A percentile compares a stretch with the other conserved stretches of the same genome.
phyloP scores from a whole-genome alignment of 2,113 vertebrate species.

The Scytalopus superciliaris region DNA sequence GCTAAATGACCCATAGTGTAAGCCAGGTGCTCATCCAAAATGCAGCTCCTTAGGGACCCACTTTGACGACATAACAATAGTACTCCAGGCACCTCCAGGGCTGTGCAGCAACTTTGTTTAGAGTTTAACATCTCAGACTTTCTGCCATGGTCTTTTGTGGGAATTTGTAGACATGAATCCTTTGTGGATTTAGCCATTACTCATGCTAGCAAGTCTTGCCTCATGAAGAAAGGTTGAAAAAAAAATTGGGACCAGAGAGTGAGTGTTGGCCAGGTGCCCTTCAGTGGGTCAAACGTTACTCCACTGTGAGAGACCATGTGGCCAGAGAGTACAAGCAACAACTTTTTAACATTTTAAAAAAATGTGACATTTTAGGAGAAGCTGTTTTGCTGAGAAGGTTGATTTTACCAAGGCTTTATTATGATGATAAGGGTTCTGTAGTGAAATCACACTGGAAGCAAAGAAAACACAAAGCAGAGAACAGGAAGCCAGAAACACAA shows the following conservation, averaged over 20 bases:
- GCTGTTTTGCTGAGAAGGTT: background rate
- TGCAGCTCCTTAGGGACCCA: background rate
- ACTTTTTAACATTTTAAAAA: background rate
- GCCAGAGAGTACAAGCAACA: background rate
- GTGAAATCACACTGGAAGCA: background rate
- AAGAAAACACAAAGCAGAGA: background rate
- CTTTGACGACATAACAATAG: background rate
- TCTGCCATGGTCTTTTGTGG: background rate
- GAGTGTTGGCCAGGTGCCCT: background rate
- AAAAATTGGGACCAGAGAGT: background rate
- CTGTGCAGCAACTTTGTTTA: background rate
- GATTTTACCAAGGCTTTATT: background rate
- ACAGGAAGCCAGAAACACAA: rapidly evolving
- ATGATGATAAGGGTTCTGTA: background rate
- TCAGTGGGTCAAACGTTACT: background rate
- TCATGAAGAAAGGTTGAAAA: background rate
- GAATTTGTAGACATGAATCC: background rate
- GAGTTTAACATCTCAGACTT: background rate
- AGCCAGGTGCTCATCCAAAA: background rate
- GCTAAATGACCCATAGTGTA: background rate
- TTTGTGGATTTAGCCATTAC: background rate
- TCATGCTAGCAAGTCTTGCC: background rate
- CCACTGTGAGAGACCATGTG: background rate
- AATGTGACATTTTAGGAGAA: background rate
- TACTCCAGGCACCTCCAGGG: background rate